Base-by-base conservation (phyloP, 1,140 invertebrate genomes). In the Drosophila nasuta region DNA sequence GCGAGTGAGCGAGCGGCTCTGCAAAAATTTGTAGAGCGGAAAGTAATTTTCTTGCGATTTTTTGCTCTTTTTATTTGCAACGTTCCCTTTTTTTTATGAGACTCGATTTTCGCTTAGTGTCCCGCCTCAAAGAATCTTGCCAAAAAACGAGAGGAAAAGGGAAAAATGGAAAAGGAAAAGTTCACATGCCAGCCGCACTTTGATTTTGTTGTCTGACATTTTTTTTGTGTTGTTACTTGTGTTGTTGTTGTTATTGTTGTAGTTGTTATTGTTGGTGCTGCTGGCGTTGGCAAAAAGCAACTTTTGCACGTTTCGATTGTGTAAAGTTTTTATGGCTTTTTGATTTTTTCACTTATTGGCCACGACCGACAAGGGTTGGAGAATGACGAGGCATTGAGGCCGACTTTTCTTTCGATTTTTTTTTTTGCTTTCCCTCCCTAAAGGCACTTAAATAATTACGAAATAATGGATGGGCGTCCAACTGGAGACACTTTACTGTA, bases 271-370 rank as follows among this genome's bases (percentile, higher is more conserved):
- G n/a, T 70, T 70, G 48, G 2, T 73, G 70, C 74, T 89, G 83
- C 85, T 88, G 66, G 77, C 80, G 80, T 87, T 88, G 67, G 80
- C 83, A 87, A 87, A 87, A 87, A 88, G 79, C 85, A 88, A 88
- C 81, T 91, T 91, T 91, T 87, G 87, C 87, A 91, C 87, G 87
- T 91, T 91, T 81, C 87, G 87, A 91, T 91, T 91, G 87, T 91
- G 87, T 91, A 91, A 87, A 91, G 87, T 91, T 91, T 91, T 91
- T 91, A 91, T 91, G 87, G 87, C 87, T 83, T 91, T 91, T 91
- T 91, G 87, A 91, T 91, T 91, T 91, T 91, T 91, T 89, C 81
- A 89, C 85, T 88, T 88, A 88, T 88, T 88, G 85, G 81, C 75
- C 67, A 56, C 15, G 41, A 41, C 57, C 58, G 43, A 30, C 17